Evolutionary conservation across 2,888 invertebrate genomes (phyloP).

Genomic region (Tenthredo distinguenda): DNA sequence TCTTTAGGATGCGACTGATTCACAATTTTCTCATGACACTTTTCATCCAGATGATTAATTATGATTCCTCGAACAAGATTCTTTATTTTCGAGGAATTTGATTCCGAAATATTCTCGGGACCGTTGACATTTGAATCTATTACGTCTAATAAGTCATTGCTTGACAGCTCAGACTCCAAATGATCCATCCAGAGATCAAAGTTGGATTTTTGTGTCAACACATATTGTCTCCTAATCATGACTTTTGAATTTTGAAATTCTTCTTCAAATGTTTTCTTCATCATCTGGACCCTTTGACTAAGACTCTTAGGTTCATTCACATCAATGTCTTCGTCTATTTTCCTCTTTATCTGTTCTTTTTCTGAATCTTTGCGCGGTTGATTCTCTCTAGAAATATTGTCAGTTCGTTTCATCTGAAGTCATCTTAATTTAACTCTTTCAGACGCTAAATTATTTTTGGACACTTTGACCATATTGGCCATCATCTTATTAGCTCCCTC

Average conservation of each 20-base stretch:
- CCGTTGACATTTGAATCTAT: constrained; percentile 53
- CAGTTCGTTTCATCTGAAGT: neutral
- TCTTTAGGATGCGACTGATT: constrained; percentile 55
- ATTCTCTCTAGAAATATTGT: neutral
- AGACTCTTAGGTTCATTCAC: neutral
- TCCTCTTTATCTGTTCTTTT: neutral
- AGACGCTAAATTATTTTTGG: neutral
- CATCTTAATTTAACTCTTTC: neutral
- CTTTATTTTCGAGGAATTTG: constrained; percentile 44
- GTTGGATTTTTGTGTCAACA: constrained; percentile 55
- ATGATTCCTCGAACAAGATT: constrained; percentile 56
- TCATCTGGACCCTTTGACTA: constrained; percentile 2
- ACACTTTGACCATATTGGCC: neutral
- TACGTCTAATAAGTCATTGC: constrained; percentile 55
- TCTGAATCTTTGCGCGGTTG: neutral
- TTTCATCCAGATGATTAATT: constrained; percentile 57
- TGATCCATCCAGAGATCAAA: constrained; percentile 58
- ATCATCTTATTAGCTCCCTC: neutral
- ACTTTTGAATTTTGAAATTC: constrained; percentile 46
- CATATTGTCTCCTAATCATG: constrained; percentile 57
- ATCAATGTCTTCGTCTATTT: constrained; percentile 17
- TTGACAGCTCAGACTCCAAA: constrained; percentile 57
- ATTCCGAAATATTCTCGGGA: constrained; percentile 28
- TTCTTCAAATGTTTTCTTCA: constrained; percentile 1
- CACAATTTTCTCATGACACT: constrained; percentile 58